phyloP scores from a whole-genome alignment of 2,797 vertebrate genomes.

The Hydrocynus forskahlii region DNA sequence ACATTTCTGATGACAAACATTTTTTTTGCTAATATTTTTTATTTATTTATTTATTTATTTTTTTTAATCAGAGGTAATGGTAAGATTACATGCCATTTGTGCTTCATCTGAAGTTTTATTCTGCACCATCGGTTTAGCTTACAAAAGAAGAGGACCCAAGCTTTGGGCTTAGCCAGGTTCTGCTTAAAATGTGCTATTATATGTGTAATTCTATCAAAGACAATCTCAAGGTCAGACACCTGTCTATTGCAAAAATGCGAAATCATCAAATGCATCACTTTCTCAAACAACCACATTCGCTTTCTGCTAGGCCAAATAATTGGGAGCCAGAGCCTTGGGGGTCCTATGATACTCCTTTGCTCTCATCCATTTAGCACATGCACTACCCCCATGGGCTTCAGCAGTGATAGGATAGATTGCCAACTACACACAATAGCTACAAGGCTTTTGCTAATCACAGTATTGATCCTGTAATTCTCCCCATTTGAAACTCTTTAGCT shows the following conservation, averaged over 20 bases:
- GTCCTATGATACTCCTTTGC: slow-evolving; percentile 49
- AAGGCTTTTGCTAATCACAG: slow-evolving; percentile 82
- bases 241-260: not conserved
- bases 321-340: slow-evolving; percentile 9
- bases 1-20: too few relatives aligned
- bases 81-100: slow-evolving; percentile 12
- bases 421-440: slow-evolving; percentile 77
- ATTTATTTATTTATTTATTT: not conserved
- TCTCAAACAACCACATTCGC: slow-evolving; percentile 2
- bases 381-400: slow-evolving; percentile 63
- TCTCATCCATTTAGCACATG: slow-evolving; percentile 46
- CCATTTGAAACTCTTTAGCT: slow-evolving; percentile 80
- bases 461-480: slow-evolving; percentile 81
- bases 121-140: slow-evolving; percentile 22
- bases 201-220: slow-evolving; percentile 17
- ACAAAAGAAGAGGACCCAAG: not conserved
- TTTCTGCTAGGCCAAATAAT: slow-evolving; percentile 22
- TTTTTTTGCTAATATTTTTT: not conserved
- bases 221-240: slow-evolving; percentile 22
- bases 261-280: slow-evolving; percentile 40
- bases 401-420: slow-evolving; percentile 74
- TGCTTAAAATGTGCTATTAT: slow-evolving; percentile 21
- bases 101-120: slow-evolving; percentile 15
- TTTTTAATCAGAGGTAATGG: not conserved
- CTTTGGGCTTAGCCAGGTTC: slow-evolving; percentile 19